Conservation (phyloP, 2,797 vertebrate species). For the Sebastes flavidus region DNA sequence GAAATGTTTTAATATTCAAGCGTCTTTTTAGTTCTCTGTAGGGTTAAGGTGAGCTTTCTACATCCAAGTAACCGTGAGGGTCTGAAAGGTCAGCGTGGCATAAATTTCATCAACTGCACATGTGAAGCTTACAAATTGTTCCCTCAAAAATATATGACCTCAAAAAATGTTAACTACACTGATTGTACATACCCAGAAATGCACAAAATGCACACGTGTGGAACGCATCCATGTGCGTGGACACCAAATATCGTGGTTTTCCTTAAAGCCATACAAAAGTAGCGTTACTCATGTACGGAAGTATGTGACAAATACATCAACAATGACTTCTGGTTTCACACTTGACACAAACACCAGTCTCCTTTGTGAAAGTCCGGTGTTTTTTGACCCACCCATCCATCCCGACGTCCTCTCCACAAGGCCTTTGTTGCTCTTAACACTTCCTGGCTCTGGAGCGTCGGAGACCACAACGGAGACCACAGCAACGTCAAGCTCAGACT, state of each 20-base stretch:
- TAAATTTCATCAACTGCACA: neutral
- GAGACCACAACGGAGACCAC: no score
- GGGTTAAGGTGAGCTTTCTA: neutral
- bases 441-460: no score
- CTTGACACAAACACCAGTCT: no score
- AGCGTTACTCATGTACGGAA: no score
- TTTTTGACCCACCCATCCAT: no score
- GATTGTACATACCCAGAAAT: neutral
- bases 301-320: no score
- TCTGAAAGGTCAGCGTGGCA: slow-evolving; percentile 20
- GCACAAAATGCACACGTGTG: neutral
- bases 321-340: no score
- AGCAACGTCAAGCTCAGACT: no score
- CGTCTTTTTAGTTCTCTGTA: neutral
- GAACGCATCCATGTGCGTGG: neutral
- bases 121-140: neutral
- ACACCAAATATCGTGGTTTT: neutral
- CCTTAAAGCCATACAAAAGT: no score
- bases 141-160: neutral
- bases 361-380: rapidly evolving
- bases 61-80: neutral
- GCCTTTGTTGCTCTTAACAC: rapidly evolving
- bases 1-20: neutral
- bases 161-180: neutral
- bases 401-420: rapidly evolving